Base-by-base conservation (phyloP, 2,113 vertebrate species). In the Marmota flaviventris region DNA sequence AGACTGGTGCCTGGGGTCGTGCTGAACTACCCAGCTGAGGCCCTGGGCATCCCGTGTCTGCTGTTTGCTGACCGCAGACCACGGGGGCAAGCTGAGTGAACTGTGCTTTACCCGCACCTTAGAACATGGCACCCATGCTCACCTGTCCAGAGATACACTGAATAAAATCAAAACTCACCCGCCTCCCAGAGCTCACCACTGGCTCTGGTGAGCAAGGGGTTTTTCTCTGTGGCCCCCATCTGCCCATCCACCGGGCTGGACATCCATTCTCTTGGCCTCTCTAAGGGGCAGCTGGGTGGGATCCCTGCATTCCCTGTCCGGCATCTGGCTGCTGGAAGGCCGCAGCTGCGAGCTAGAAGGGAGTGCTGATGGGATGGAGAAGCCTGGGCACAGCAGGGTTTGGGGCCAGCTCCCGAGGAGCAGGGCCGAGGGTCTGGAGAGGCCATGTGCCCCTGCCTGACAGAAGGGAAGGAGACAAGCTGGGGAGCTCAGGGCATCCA, bases 61-160 rank as follows among this genome's bases (percentile, higher is more conserved):
- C 13, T 27, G 17, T 25, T 32, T 34, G 16, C 13, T 5, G 0
- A 34, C 13, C 10, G 25, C 7, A 18, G 75, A 16, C 45, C 17
- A 24, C 6, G 25, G 77, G 3, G 39, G 25, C 24, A 1, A 25
- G 18, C 10, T 2, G 63, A 3, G 14, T 0, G n/a, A 27, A n/a
- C 1, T 0, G 8, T 18, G 22, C 1, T 34, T 73, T 2, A 5
- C 12, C 39, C 8, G 53, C 53, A 8, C 69, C 27, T 56, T 0
- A 4, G 24, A 7, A 6, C 22, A 53, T 1, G 11, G 2, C 0
- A 2, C 0, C 61, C 14, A 6, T 22, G 29, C 2, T 3, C 27
- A 63, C 1, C 2, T 6, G 8, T 14, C 17, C 8, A 22, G 20
- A 4, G 0, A 8, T 0, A 1, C 7, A 7, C 1, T 2, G 20